Base-by-base conservation (phyloP, 2,888 invertebrate genomes). In the Lasiommata megera region DNA sequence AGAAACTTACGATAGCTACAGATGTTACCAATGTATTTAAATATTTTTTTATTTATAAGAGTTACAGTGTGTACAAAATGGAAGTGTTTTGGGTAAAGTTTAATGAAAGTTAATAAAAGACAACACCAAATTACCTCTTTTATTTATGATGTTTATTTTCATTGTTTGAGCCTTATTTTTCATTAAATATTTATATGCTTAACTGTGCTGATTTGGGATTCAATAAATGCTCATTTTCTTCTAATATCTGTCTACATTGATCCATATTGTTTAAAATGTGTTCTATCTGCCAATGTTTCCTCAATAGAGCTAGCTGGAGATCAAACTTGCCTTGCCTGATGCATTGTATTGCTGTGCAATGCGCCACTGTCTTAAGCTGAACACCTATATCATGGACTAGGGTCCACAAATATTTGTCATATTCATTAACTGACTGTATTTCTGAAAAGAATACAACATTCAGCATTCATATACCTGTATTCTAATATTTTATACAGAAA, bases 351-450 rank as follows among this genome's bases (percentile, higher is more conserved):
- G 93, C 93, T 0, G 93, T 93, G 73, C 97, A 97, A 65, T 96
- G 93, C 0, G 99, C 98, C 0, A 93, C 93, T 1, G 95, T 94
- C 69, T 94, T 95, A 37, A 98, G 76, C 72, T 94, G 93, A 0
- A 95, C 76, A 3, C 97, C 99, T 36, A 99, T 86, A 62, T 97
- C 96, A 75, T 97, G 94, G 11, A 98, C 84, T n/a, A 99, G 70
- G 0, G 93, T 90, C 77, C 94, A 94, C 14, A 99, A 82, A 76
- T 95, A 97, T 43, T 92, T 85, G 64, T 96, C 96, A 68, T 93
- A 93, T 82, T 98, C 98, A 83, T 98, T 98, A 18, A 97, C 93
- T 36, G 95, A 93, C 76, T 97, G 96, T 28, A 99, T 88, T 90
- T 98, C 98, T 96, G 91, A 54, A 89, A 91, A 63, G 23, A 23